Percentiles rank a stretch among this genome's conserved stretches.
Evolutionary conservation across 2,113 vertebrate species (phyloP).

Genomic region (Onychostoma macrolepis): DNA sequence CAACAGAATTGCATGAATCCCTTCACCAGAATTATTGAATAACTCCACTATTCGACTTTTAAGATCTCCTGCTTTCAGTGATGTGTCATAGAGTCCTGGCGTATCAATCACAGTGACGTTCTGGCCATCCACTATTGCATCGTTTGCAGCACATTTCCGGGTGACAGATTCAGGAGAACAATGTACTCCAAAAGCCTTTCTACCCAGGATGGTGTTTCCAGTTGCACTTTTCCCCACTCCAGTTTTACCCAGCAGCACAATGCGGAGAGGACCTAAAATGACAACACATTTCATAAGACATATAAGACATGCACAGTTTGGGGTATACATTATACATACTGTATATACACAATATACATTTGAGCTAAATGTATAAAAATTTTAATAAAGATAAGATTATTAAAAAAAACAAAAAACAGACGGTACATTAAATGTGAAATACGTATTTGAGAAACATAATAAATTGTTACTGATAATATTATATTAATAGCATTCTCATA

Average conservation of each 20-base stretch:
- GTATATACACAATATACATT: too few species aligned
- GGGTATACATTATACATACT: too few species aligned
- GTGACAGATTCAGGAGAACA: fast-evolving
- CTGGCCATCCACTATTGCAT: background rate
- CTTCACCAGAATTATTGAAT: background rate
- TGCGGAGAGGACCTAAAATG: background rate
- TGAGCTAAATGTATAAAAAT: too few species aligned
- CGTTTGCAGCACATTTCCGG: background rate
- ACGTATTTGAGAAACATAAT: too few species aligned
- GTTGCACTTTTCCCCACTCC: conserved; percentile 39
- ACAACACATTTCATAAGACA: background rate
- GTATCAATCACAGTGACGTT: conserved; percentile 45
- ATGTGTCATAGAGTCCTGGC: conserved; percentile 53
- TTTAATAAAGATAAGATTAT: too few species aligned
- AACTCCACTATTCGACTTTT: background rate
- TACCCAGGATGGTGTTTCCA: conserved; percentile 8
- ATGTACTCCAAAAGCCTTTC: background rate
- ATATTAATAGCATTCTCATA: too few species aligned
- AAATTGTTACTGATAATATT: too few species aligned
- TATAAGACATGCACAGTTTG: too few species aligned
- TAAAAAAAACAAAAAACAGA: too few species aligned
- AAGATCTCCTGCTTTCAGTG: fast-evolving
- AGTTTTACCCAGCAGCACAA: background rate
- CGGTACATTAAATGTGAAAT: too few species aligned
- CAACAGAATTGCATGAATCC: conserved; percentile 28